Conservation (phyloP, 2,888 invertebrate genomes). For the Lycaena phlaeas region DNA sequence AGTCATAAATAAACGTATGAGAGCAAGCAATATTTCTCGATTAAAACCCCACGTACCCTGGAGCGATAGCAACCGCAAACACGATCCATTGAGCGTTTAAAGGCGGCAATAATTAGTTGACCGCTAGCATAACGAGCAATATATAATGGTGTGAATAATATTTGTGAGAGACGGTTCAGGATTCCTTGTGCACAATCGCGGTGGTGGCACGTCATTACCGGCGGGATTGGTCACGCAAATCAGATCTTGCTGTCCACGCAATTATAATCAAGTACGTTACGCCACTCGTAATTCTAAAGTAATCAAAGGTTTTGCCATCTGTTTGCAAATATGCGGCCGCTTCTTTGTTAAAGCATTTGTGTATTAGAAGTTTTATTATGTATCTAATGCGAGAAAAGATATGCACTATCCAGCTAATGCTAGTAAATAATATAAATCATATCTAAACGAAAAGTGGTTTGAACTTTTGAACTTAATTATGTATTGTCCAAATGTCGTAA, state of each 20-base stretch:
- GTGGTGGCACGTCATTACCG: slow-evolving; percentile 48
- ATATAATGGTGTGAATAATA: slow-evolving; percentile 15
- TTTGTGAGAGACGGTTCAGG: slow-evolving; percentile 9
- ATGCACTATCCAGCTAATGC: too few relatives aligned
- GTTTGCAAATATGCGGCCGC: slow-evolving; percentile 35
- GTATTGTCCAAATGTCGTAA: too few relatives aligned
- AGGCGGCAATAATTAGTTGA: slow-evolving; percentile 12
- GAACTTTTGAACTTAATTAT: too few relatives aligned
- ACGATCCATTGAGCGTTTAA: slow-evolving; percentile 4
- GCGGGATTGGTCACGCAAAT: slow-evolving; percentile 67
- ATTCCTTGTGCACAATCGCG: slow-evolving; percentile 8
- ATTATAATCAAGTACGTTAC: slow-evolving; percentile 65
- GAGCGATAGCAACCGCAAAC: slow-evolving; percentile 26
- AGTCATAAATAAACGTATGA: slow-evolving; percentile 68
- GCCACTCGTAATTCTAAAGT: slow-evolving; percentile 66
- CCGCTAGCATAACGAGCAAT: slow-evolving; percentile 17
- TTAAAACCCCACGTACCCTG: slow-evolving; percentile 61
- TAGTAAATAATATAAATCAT: too few relatives aligned
- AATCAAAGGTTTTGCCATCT: slow-evolving; percentile 60
- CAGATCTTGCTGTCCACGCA: slow-evolving; percentile 64
- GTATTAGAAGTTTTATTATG: too few relatives aligned
- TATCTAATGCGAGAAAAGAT: too few relatives aligned
- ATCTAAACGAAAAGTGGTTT: too few relatives aligned
- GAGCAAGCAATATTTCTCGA: slow-evolving; percentile 70
- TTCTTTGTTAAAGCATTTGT: slow-evolving; percentile 17